Base-by-base conservation (phyloP, 2,888 invertebrate genomes). In the Amphipoea lucens region DNA sequence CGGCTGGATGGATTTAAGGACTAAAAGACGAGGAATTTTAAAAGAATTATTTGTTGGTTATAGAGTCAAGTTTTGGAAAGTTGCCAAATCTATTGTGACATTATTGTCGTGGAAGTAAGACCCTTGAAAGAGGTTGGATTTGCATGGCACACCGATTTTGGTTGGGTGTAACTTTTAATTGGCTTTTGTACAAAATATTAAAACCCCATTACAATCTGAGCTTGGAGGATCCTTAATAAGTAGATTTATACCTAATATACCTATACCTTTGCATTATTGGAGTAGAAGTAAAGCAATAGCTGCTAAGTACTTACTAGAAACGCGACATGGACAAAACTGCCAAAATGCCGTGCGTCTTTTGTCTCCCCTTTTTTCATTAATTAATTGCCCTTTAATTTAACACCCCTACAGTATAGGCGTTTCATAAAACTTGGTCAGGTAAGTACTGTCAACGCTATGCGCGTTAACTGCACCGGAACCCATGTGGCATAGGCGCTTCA, bases 1-100 rank as follows among this genome's bases (percentile, higher is more conserved):
- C 36, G 54, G 7, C 45, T 65, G 42, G 45, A 23, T 80, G 23
- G n/a, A n/a, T 68, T 54, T 45, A 14, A 67, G 62, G 51, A 36
- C 29, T 45, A 45, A 45, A 73, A 20, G 51, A 79, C 42, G n/a
- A 36, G 42, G 80, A 36, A 17, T 79, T 51, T 51, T 48, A 45
- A 80, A 79, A 63, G 0, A 54, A 48, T 48, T 48, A 51, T 81
- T 81, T 51, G 7, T 57, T 42, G 36, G 7, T 36, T 48, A n/a
- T 7, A 17, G 17, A 81, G 69, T 48, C 11, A n/a, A 17, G 40
- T 67, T 81, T 23, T 51, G 48, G 57, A 42, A 60, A 73, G 40
- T 51, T 74, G n/a, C 57, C 57, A 73, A 73, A 65, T 81, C n/a
- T 81, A 36, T 72, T 48, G 14, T 29, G 48, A 29, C 14, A 40